Conservation (phyloP, 2,888 invertebrate genomes). For the Embidobia sp. region DNA sequence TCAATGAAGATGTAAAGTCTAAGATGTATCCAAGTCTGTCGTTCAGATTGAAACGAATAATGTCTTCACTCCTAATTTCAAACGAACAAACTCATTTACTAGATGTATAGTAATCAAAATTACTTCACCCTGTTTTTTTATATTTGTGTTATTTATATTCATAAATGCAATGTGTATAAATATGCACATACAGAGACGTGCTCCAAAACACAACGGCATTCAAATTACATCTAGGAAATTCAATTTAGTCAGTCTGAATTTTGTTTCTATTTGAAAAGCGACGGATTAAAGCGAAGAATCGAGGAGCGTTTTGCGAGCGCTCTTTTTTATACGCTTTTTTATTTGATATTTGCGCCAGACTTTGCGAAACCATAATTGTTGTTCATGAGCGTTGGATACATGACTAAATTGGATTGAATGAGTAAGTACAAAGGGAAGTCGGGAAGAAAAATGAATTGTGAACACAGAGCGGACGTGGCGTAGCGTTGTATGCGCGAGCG, state of each 20-base stretch:
- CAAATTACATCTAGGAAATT: conserved; percentile 40
- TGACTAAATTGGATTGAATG: conserved; percentile 54
- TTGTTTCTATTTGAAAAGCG: conserved; percentile 37
- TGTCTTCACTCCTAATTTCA: too few relatives aligned
- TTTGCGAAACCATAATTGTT: conserved; percentile 54
- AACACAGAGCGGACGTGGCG: conserved; percentile 56
- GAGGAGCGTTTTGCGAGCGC: conserved; percentile 13
- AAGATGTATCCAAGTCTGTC: too few relatives aligned
- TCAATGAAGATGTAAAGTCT: too few relatives aligned
- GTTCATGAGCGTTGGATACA: conserved; percentile 60
- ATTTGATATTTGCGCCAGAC: conserved; percentile 25
- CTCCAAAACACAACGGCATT: too few relatives aligned
- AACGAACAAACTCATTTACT: too few relatives aligned
- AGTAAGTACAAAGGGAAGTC: conserved; percentile 48
- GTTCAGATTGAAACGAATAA: too few relatives aligned
- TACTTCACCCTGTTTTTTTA: too few relatives aligned
- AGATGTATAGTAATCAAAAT: too few relatives aligned
- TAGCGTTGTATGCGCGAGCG: conserved; percentile 58
- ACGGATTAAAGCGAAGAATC: conserved; percentile 44
- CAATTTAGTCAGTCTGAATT: conserved; percentile 32
- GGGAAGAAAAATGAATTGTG: conserved; percentile 63
- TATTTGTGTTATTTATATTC: too few relatives aligned
- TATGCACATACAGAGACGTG: too few relatives aligned
- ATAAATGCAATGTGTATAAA: too few relatives aligned
- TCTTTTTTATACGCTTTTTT: too few relatives aligned